Evolutionary conservation across 2,113 vertebrate genomes (phyloP).

Genomic region (Tenebrosternarchus preto): DNA sequence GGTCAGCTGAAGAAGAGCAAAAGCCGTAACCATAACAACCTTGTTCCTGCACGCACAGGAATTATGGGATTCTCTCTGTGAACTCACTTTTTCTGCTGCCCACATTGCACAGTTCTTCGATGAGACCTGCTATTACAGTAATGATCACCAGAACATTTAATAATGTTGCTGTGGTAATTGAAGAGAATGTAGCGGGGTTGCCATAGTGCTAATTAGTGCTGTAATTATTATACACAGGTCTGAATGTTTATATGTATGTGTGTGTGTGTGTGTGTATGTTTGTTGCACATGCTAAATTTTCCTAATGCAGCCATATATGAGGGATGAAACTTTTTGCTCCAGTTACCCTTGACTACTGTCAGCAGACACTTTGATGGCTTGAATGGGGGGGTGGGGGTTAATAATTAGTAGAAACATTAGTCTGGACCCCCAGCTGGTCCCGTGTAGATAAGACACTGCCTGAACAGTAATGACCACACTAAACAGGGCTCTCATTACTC

Average conservation of each 20-base stretch:
- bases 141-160: neutral
- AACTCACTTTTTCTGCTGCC: too few relatives aligned
- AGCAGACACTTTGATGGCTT: neutral
- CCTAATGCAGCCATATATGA: too few relatives aligned
- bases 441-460: too few relatives aligned
- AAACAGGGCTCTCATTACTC: too few relatives aligned
- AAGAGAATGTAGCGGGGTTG: neutral
- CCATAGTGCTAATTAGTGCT: conserved; percentile 9
- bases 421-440: neutral
- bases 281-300: neutral
- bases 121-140: neutral
- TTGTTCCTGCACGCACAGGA: neutral
- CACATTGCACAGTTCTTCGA: too few relatives aligned
- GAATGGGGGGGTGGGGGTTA: neutral
- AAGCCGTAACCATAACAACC: neutral
- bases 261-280: conserved; percentile 5
- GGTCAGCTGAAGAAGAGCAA: neutral
- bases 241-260: neutral
- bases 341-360: neutral
- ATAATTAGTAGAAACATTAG: neutral
- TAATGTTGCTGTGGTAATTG: conserved; percentile 26
- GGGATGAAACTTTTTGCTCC: neutral
- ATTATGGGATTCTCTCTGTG: neutral
- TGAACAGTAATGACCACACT: too few relatives aligned
- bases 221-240: too few relatives aligned